Base-by-base conservation (phyloP, 2,797 vertebrate genomes). In the Scomberomorus guttatus region DNA sequence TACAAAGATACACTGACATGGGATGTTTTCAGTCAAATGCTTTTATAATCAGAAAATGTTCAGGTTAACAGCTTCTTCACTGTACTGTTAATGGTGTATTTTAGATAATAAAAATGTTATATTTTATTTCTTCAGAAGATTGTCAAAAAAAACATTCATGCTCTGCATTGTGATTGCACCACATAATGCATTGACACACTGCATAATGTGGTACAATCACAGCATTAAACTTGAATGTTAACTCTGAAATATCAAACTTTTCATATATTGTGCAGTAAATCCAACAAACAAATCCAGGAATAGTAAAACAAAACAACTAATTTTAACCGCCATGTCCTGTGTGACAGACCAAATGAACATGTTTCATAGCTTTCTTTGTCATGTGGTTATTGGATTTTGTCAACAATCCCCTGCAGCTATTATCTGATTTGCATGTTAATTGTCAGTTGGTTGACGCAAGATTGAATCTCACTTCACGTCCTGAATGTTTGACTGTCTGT, bases 361-460 rank as follows among this genome's bases (percentile, higher is more conserved):
- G 22, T 70, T 52, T 24, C 9, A 66, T 46, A 48, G 10, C 22
- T 54, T 22, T 63, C 54, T 66, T 52, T 80, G 72, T 70, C 29
- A 71, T 17, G 18, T 51, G 32, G 51, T 72, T 77, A 81, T 70
- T 79, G 34, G 37, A 76, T 68, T 79, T 57, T 63, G 18, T 62
- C 69, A 63, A 85, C 46, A 77, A 63, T 62, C 7, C 27, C 66
- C 75, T 56, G 18, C 6, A 71, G 68, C 37, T 72, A 13, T 48
- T 64, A 32, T 20, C 66, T 62, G 62, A 86, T 87, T 85, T 90
- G 42, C 73, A 88, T 87, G 46, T 75, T 85, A 79, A 88, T 77
- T 74, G 14, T 61, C 48, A 62, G 0, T 64, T 62, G 64, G 29
- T 69, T 60, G 77, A 79, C 44, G 59, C 2, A 72, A 60, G 72